Conservation (phyloP, 2,888 invertebrate genomes). For the Cephus spinipes region DNA sequence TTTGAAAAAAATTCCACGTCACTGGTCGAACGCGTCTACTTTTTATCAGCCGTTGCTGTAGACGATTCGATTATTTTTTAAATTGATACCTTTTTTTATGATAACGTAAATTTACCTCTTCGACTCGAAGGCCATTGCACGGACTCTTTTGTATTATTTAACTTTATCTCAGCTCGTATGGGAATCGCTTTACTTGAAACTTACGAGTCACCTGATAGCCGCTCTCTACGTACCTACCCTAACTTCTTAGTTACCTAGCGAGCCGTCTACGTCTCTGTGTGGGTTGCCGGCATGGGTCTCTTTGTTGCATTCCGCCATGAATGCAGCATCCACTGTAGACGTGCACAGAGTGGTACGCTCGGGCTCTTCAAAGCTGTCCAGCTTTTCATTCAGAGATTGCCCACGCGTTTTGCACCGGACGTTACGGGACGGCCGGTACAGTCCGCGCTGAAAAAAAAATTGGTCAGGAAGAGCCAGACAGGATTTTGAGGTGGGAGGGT, state of each 20-base stretch:
- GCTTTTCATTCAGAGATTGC: conserved; percentile 47
- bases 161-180: background rate
- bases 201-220: conserved; percentile 37
- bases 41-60: too few species aligned
- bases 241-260: conserved; percentile 20
- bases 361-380: conserved; percentile 42
- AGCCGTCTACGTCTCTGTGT: conserved; percentile 3
- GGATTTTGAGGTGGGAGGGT: background rate
- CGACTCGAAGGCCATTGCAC: background rate
- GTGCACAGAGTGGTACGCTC: conserved; percentile 7
- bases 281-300: conserved; percentile 28
- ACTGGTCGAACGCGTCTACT: too few species aligned
- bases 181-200: background rate
- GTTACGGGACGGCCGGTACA: background rate
- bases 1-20: too few species aligned
- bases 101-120: background rate
- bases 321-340: conserved; percentile 32
- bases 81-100: too few species aligned
- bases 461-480: background rate
- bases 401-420: background rate
- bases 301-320: conserved; percentile 53
- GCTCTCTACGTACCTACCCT: conserved; percentile 30
- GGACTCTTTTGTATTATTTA: background rate
- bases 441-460: background rate
- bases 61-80: too few species aligned